Base-by-base conservation (phyloP, 2,113 vertebrate genomes). In the Anseranas semipalmata region DNA sequence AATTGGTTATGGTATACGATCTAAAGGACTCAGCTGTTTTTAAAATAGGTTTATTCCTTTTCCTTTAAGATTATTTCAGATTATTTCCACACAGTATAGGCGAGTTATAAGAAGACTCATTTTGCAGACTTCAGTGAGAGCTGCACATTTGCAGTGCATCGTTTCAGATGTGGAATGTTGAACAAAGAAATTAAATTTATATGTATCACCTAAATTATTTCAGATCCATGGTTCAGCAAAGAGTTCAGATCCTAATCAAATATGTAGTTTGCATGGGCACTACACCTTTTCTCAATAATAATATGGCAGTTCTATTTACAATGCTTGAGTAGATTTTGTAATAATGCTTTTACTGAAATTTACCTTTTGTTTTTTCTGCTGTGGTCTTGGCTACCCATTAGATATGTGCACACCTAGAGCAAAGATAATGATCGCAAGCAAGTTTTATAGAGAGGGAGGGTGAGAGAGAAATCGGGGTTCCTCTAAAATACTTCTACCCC, bases 121-220 rank as follows among this genome's bases (percentile, higher is more conserved):
- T 98, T 97, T 97, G 94, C 95, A 97, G 96, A 91, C 87, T 91
- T 97, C 93, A 28, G 96, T 77, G 89, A 95, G 97, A 97, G 92
- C 86, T 91, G 94, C 88, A 91, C 86, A 96, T 97, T 98, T 98
- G 96, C 97, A 94, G 94, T 90, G 95, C 93, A 96, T 97, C 86
- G 39, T 97, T 97, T 97, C 97, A 95, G 93, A 97, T 97, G 96
- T 96, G 97, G 95, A 98, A 96, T 95, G 96, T 96, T 98, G 98
- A 98, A 98, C 98, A 98, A 98, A 98, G 97, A 98, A 98, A 98
- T 98, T 97, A 98, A 98, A 98, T 98, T 98, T 98, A 98, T 98
- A 98, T 97, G 97, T 98, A 98, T 98, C 92, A 96, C 95, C 96
- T 98, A 98, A 98, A 98, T 98, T 98, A 98, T 98, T 98, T 98